A percentile compares a stretch with the other conserved stretches of the same genome.
Conservation (phyloP, 2,113 vertebrate genomes). For the Nyctereutes procyonoides region DNA sequence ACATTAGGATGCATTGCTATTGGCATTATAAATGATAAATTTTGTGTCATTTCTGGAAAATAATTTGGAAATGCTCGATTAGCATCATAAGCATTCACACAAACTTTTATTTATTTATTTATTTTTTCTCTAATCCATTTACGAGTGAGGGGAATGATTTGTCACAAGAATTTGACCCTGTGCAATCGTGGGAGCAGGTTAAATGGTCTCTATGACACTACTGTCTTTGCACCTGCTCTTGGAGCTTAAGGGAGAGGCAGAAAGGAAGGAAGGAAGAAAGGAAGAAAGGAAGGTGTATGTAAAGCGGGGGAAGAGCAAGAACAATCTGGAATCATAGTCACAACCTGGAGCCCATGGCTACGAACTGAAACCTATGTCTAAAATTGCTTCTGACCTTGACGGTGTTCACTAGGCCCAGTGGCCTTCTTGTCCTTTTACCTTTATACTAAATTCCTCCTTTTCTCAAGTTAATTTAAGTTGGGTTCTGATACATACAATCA, state of each 20-base stretch:
- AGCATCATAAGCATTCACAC: background rate
- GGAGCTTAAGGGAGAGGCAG: background rate
- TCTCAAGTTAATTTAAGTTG: background rate
- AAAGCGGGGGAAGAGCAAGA: background rate
- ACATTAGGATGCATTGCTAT: background rate
- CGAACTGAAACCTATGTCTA: background rate
- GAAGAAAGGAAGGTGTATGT: background rate
- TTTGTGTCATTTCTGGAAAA: background rate
- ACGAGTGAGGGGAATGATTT: background rate
- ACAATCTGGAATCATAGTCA: background rate
- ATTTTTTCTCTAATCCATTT: background rate
- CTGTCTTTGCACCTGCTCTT: background rate
- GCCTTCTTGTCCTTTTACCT: background rate
- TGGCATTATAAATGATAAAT: background rate
- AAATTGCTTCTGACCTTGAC: background rate
- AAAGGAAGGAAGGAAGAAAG: no score
- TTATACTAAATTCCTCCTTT: background rate
- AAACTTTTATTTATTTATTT: constrained; percentile 6
- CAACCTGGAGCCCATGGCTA: background rate
- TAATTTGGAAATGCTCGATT: background rate
- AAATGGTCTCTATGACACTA: background rate
- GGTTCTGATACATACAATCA: background rate
- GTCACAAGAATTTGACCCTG: background rate
- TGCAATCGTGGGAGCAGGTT: background rate
- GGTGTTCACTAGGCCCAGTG: background rate